Evolutionary conservation across 2,113 vertebrate genomes (phyloP).

Genomic region (Lophotis ruficrista): DNA sequence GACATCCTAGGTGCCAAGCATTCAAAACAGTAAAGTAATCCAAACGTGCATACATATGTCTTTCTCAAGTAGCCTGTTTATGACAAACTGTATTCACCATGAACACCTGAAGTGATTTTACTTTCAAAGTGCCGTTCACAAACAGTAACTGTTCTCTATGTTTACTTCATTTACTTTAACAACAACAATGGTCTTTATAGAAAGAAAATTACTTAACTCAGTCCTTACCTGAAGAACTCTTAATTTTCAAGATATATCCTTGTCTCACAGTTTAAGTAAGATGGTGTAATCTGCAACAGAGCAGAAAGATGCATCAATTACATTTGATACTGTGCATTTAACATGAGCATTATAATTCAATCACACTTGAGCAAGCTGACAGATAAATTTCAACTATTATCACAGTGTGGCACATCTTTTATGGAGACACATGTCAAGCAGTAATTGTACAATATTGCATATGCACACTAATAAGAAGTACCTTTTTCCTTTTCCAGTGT

Average conservation of each 20-base stretch:
- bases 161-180: neutral
- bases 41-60: neutral
- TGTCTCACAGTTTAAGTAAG: neutral
- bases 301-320: neutral
- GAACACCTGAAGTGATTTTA: neutral
- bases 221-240: conserved; percentile 5
- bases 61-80: neutral
- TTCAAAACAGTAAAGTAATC: neutral
- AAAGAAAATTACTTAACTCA: neutral
- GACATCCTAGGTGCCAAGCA: neutral
- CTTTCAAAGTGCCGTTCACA: neutral
- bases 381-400: neutral
- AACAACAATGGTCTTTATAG: neutral
- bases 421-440: neutral
- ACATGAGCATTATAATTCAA: neutral
- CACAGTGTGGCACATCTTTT: neutral
- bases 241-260: neutral
- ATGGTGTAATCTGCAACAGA: conserved; percentile 14
- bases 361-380: neutral
- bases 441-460: neutral
- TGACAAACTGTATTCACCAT: neutral
- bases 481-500: neutral
- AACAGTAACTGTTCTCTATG: neutral
- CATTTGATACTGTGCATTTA: neutral
- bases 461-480: neutral